Evolutionary conservation across 2,113 vertebrate genomes (phyloP).

Genomic region (Eulacestoma nigropectus): DNA sequence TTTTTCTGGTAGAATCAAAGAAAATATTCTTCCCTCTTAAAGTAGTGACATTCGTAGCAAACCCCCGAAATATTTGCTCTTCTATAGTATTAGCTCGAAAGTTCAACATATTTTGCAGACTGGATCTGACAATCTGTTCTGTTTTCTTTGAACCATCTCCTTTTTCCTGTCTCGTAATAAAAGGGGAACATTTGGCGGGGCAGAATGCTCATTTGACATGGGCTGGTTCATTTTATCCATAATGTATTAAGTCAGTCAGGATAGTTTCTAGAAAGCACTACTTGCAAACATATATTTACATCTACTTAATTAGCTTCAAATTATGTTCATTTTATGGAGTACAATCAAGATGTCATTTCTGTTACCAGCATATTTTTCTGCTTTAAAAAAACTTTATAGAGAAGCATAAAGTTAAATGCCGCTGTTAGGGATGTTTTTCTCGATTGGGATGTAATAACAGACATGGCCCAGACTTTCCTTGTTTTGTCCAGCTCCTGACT

Average conservation of each 20-base stretch:
- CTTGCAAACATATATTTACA: neutral
- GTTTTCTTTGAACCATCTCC: neutral
- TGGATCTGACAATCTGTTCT: constrained; percentile 17
- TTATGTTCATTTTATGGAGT: neutral
- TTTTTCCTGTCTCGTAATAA: neutral
- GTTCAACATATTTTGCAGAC: neutral
- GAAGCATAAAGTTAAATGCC: neutral
- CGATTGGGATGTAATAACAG: neutral
- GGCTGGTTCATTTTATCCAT: neutral
- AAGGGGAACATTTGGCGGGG: neutral
- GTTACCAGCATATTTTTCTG: neutral
- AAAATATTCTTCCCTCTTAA: neutral
- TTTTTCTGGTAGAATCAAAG: constrained; percentile 22
- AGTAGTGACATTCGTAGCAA: neutral
- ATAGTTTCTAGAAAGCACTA: neutral
- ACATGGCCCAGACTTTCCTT: neutral
- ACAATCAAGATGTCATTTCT: neutral
- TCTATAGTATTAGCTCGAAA: neutral
- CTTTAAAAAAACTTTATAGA: neutral
- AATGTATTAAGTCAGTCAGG: neutral
- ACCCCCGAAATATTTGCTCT: neutral
- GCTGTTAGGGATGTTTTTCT: neutral
- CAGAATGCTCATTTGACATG: neutral
- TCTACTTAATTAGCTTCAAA: neutral
- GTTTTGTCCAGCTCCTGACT: neutral